phyloP scores from a whole-genome alignment of 2,888 invertebrate species.

The Idaea straminata region DNA sequence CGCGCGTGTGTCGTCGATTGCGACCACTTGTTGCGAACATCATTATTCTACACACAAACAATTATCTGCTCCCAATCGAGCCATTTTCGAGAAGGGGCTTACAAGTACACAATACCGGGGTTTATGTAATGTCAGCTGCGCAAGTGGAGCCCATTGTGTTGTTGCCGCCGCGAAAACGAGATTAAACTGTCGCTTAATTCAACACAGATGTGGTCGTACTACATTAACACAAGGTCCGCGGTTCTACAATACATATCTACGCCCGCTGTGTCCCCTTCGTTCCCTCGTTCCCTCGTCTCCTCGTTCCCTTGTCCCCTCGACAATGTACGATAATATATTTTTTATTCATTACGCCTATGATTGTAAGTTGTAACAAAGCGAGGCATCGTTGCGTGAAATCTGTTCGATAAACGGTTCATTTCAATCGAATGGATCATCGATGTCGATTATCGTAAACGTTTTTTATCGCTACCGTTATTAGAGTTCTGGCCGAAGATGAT shows the following conservation, averaged over 20 bases:
- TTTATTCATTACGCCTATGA: constrained; percentile 70
- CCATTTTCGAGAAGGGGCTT: constrained; percentile 17
- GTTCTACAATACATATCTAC: constrained; percentile 33
- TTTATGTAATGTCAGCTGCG: constrained; percentile 71
- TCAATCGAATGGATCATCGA: constrained; percentile 51
- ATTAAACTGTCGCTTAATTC: constrained; percentile 50
- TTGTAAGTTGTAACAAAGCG: constrained; percentile 51
- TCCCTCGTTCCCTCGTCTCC: constrained; percentile 41
- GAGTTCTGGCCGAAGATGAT: constrained; percentile 34
- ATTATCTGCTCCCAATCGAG: constrained; percentile 11
- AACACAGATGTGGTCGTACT: constrained; percentile 30
- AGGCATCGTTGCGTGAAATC: constrained; percentile 64
- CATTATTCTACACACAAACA: constrained; percentile 22
- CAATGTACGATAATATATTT: constrained; percentile 37
- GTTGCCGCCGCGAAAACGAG: constrained; percentile 47
- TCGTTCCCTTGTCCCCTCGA: constrained; percentile 40
- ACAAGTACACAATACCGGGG: constrained; percentile 37
- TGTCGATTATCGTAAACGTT: constrained; percentile 50
- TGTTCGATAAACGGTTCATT: constrained; percentile 60
- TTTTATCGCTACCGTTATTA: constrained; percentile 46
- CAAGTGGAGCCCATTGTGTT: constrained; percentile 64
- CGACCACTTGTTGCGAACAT: constrained; percentile 29
- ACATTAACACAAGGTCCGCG: constrained; percentile 27
- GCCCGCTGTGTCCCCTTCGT: constrained; percentile 24
- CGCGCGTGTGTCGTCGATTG: background rate